Evolutionary conservation across 35 echinoderm and acorn worm genomes (phyloP), one percentile per base, ranked within the genome.

Genomic region (Amphiura filiformis): DNA sequence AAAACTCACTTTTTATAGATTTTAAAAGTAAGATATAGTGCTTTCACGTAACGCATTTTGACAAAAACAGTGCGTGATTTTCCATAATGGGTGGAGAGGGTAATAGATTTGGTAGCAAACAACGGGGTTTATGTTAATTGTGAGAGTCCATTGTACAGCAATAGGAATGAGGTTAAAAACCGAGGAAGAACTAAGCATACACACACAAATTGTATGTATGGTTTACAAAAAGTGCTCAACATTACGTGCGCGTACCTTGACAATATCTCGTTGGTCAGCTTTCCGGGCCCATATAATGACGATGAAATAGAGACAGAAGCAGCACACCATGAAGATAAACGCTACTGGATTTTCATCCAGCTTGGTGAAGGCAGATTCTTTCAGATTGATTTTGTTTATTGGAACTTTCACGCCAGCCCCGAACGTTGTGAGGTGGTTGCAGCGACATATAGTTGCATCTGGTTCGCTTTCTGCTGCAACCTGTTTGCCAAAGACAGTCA

Each of bases 201-300:
- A n/a, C n/a, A n/a, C n/a, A n/a, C n/a, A n/a, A n/a, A n/a, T n/a
- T n/a, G n/a, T n/a, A n/a, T n/a, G n/a, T n/a, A n/a, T n/a, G n/a
- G n/a, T n/a, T n/a, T 47, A 47, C 41, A 47, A 47, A 47, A 47
- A n/a, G 4, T 47, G 41, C 41, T 47, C 5, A 47, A 47, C 17
- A 47, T 47, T 47, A 9, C 5, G 41, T 17, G 41, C 41, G 4
- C 36, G 39, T 57, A 99, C 96, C 96, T 95, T 99, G 3, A 90
- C 64, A 18, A 94, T 49, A 81, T 99, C 96, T 39, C 96, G 84
- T 57, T 95, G 89, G 18, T 99, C 96, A 17, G 88, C 93, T 57
- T 99, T 99, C 13, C 96, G 89, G 32, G 96, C 96, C 96, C 96
- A 99, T 39, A 99, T 35, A 23, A 99, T 81, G 39, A 99, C 90